These are phyloP conservation scores for Gobius niger DNA, from an alignment of 2,113 vertebrate species.

Conservation along the genomic window DNA sequence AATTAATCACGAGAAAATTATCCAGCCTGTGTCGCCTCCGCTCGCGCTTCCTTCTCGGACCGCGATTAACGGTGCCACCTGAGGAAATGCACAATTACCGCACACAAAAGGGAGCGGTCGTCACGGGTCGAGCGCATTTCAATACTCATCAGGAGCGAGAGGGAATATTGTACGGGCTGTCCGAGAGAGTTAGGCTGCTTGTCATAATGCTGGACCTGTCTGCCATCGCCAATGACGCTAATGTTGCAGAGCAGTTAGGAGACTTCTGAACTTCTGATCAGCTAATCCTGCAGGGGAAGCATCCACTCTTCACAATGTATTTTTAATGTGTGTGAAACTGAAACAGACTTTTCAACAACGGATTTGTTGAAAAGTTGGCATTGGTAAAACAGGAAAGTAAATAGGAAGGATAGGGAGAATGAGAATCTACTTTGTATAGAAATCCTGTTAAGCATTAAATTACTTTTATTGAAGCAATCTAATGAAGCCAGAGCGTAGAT, in stretches of 20 bases:
- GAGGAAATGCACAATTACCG: slow-evolving; percentile 62
- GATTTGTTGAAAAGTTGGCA: neutral
- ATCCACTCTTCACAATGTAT: neutral
- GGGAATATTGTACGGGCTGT: slow-evolving; percentile 45
- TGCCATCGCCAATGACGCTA: slow-evolving; percentile 25
- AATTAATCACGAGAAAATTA: slow-evolving; percentile 65
- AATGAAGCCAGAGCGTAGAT: no score
- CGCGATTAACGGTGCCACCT: slow-evolving; percentile 65
- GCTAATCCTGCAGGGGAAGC: neutral
- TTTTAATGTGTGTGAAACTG: neutral
- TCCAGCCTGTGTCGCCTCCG: slow-evolving; percentile 56
- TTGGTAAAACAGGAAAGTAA: slow-evolving; percentile 1
- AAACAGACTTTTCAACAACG: neutral
- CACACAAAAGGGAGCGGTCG: slow-evolving; percentile 48
- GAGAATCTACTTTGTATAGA: no score
- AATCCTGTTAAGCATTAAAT: no score
- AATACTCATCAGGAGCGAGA: slow-evolving; percentile 52
- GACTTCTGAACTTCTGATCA: slow-evolving; percentile 2
- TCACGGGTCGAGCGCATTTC: slow-evolving; percentile 56
- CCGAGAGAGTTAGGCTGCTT: slow-evolving; percentile 43
- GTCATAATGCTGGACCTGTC: slow-evolving; percentile 43
- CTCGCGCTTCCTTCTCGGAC: slow-evolving; percentile 17
- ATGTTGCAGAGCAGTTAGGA: slow-evolving; percentile 16
- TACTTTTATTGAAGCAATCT: no score
- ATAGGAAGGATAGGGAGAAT: no score